Base-by-base conservation (phyloP, 2,797 vertebrate species). In the Crocidura indochinensis region DNA sequence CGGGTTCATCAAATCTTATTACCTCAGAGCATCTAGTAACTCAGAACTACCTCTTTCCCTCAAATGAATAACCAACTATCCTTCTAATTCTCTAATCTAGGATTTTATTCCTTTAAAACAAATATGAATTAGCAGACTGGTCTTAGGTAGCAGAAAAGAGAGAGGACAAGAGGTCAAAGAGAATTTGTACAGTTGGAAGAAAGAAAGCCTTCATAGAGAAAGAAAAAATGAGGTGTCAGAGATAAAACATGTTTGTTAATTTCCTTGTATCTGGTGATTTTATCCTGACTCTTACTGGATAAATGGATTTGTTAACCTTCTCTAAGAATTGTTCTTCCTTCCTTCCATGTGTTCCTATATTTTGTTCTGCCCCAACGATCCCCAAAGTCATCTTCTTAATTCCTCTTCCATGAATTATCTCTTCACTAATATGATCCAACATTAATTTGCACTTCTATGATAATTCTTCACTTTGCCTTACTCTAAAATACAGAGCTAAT, bases 311-410 rank as follows among this genome's bases (percentile, higher is more conserved):
- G 29, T 22, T 49, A 12, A 44, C 22, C 10, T 80, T 92, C 46
- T 64, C 73, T 4, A 72, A 73, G 22, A 90, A 77, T 7, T n/a
- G 47, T 6, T 44, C 75, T 64, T 68, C 11, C 46, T 82, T 93
- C 56, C 72, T 72, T 91, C 47, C 56, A 4, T 38, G 53, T 49
- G 9, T 69, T 62, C 62, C 72, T 89, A 47, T 86, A 75, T 94
- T 83, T 51, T 64, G 31, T 22, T 69, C 7, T 51, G 27, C 60
- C 22, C 78, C 68, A 72, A 90, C 88, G 24, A 9, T n/a, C 74
- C n/a, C 80, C 49, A 74, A 87, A 80, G 12, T 62, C 15, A 53
- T 46, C 73, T 76, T 69, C 46, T 84, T 51, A 56, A 47, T 44
- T 27, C 83, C n/a, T 80, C 38, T 74, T 56, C 69, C 24, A 53